Evolutionary conservation across 2,113 vertebrate species (phyloP), one percentile per base, ranked within the genome.

Genomic region (Thamnophis sirtalis): DNA sequence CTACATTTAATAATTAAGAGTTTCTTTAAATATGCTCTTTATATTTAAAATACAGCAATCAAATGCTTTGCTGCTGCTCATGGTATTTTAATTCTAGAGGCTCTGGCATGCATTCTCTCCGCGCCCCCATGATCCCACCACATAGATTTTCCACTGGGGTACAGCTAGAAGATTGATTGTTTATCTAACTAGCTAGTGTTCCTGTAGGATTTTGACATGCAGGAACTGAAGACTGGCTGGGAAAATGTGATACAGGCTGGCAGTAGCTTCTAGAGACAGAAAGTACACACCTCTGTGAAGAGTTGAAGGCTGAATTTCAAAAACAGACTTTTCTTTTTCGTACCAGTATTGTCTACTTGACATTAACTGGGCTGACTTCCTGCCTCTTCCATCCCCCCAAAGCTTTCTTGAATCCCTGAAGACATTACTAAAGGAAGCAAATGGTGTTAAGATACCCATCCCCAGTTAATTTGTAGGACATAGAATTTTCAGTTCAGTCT

Each of bases 361-460:
- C 87, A 84, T 92, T 84, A 93, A 89, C 56, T n/a, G 89, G 89
- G 84, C 85, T 94, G 56, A 86, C 95, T 94, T 96, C 94, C 94
- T 94, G 86, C 87, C 93, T 93, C 89, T 94, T 93, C 94, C 95
- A 93, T 93, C 95, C 94, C 93, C 95, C 93, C 93, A 84, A 93
- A 93, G 90, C 94, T 95, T 94, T 95, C 88, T 91, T 94, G 92
- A 93, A 89, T 96, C 90, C 13, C 38, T 95, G 95, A 85, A 94
- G 93, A 88, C 94, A 93, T 95, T 95, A 95, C 93, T 88, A 48
- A 93, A 96, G 96, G 94, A 95, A 95, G 90, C 94, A 96, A 96
- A 96, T 96, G 96, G 94, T 92, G 85, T 93, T 90, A 68, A 89
- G 48, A 93, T 87, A 92, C 38, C 89, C 90, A 94, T 94, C 90